phyloP scores from a whole-genome alignment of 2,888 invertebrate genomes.

The Agrypnus murinus region DNA sequence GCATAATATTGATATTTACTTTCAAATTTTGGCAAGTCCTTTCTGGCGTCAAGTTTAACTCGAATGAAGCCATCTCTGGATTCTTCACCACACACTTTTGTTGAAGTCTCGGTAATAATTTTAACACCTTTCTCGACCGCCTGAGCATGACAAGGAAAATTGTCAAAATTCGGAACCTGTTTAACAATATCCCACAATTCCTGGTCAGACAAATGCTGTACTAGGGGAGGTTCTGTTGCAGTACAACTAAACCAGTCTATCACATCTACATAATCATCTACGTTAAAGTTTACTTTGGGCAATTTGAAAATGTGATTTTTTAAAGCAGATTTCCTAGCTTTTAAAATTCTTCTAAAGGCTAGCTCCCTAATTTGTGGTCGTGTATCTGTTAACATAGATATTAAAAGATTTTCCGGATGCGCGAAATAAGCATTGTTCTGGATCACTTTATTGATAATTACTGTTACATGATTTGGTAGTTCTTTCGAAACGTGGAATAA shows the following conservation, averaged over 20 bases:
- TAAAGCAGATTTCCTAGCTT: neutral
- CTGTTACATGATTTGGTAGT: too few relatives aligned
- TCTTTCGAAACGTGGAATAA: too few relatives aligned
- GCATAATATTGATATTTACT: constrained; percentile 4
- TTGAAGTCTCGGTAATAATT: neutral
- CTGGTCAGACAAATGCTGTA: too few relatives aligned
- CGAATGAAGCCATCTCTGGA: neutral
- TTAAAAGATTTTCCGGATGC: constrained; percentile 3
- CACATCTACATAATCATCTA: neutral
- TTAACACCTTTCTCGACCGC: neutral
- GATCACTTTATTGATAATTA: too few relatives aligned
- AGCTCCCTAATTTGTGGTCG: constrained; percentile 1
- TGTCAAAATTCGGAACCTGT: too few relatives aligned
- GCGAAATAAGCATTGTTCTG: too few relatives aligned
- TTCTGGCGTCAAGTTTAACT: neutral
- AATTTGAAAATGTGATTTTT: neutral
- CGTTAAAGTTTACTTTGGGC: neutral
- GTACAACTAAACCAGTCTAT: neutral
- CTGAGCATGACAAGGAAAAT: too few relatives aligned
- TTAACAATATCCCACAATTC: neutral
- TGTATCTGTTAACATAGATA: neutral
- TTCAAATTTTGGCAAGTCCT: neutral
- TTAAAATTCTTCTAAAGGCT: constrained; percentile 1
- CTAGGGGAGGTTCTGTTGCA: too few relatives aligned
- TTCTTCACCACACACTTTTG: neutral